phyloP scores from a whole-genome alignment of 2,797 vertebrate species.

The Semaprochilodus insignis region DNA sequence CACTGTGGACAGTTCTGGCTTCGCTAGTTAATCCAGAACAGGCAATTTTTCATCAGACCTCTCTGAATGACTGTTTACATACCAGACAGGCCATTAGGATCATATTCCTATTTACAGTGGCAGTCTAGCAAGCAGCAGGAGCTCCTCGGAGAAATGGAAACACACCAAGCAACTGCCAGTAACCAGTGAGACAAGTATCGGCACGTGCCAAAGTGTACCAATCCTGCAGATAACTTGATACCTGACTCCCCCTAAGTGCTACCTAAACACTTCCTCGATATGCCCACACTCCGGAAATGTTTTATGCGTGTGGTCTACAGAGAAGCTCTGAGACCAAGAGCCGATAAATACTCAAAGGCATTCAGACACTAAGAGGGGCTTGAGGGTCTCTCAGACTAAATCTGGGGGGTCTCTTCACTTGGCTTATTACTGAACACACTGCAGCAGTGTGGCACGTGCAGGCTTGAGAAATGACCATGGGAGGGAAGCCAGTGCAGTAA shows the following conservation, averaged over 20 bases:
- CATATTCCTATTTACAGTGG: too few relatives aligned
- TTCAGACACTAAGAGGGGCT: constrained; percentile 14
- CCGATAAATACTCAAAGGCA: constrained; percentile 8
- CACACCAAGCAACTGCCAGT: too few relatives aligned
- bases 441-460: constrained; percentile 31
- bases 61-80: too few relatives aligned
- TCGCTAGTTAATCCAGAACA: too few relatives aligned
- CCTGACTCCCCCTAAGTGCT: neutral
- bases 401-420: neutral
- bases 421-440: constrained; percentile 30
- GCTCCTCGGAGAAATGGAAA: too few relatives aligned
- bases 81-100: too few relatives aligned
- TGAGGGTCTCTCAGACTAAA: constrained; percentile 20
- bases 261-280: neutral
- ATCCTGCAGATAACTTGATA: neutral
- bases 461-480: constrained; percentile 37
- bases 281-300: neutral
- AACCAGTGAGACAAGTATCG: too few relatives aligned
- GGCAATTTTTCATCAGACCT: too few relatives aligned
- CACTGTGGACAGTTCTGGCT: too few relatives aligned
- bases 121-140: too few relatives aligned
- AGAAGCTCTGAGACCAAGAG: neutral
- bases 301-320: neutral
- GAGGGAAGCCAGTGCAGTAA: constrained; percentile 16
- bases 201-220: neutral